Percentiles rank a stretch among this genome's conserved stretches.
Evolutionary conservation across 2,113 vertebrate genomes (phyloP).

Genomic region (Phocoena phocoena): DNA sequence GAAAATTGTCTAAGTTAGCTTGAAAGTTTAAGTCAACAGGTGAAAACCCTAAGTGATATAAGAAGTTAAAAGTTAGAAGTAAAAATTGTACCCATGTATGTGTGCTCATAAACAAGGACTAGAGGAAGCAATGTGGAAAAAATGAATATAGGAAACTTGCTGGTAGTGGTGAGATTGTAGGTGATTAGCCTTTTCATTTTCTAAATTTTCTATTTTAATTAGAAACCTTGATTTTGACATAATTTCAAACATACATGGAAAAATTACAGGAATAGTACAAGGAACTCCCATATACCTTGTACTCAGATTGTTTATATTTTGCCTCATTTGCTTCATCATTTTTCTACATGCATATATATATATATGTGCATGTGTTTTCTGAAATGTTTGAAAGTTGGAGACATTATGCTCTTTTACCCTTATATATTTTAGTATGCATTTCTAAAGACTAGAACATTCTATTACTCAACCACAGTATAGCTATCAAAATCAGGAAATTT

Average conservation of each 20-base stretch:
- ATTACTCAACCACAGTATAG: neutral
- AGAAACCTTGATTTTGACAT: neutral
- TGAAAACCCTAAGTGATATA: neutral
- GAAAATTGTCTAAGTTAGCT: neutral
- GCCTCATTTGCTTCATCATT: neutral
- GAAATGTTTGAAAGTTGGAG: neutral
- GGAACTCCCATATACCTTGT: neutral
- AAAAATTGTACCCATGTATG: neutral
- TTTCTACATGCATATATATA: neutral
- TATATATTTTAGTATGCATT: neutral
- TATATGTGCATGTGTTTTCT: neutral
- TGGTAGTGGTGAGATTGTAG: neutral
- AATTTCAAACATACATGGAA: neutral
- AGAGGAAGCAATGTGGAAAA: neutral
- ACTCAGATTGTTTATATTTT: neutral
- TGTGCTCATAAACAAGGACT: neutral
- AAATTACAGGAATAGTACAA: neutral
- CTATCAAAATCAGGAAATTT: neutral
- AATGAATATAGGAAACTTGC: neutral
- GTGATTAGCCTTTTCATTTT: neutral
- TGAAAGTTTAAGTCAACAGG: neutral
- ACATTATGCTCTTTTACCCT: neutral
- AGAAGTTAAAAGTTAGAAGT: slow-evolving; percentile 27
- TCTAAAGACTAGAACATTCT: neutral
- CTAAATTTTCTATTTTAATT: slow-evolving; percentile 8